These are phyloP conservation scores for Lota lota DNA, from an alignment of 2,113 vertebrate genomes.

Conservation along the genomic window DNA sequence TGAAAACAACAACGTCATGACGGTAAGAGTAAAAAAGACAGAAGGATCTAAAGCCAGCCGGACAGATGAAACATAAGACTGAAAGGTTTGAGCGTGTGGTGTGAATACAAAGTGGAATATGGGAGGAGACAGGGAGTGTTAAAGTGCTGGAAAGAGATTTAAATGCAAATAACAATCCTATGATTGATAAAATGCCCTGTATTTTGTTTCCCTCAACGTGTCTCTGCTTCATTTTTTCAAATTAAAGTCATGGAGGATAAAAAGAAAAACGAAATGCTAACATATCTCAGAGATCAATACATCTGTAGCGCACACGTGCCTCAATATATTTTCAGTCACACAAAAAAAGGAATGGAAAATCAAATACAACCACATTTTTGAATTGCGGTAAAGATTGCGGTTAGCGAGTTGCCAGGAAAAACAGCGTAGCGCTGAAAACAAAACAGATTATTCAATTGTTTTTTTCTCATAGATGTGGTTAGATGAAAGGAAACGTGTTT, in stretches of 20 bases:
- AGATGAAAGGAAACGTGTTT: not conserved
- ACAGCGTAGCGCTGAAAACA: not conserved
- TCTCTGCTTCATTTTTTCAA: conserved; percentile 48
- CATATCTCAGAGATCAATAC: conserved; percentile 49
- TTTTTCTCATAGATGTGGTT: not conserved
- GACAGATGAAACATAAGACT: conserved; percentile 50
- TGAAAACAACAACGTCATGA: conserved; percentile 23
- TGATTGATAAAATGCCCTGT: conserved; percentile 27
- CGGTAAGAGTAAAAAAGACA: conserved; percentile 33
- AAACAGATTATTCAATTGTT: too few relatives aligned
- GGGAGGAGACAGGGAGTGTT: conserved; percentile 38
- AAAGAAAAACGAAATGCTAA: conserved; percentile 24
- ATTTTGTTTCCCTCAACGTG: conserved; percentile 10
- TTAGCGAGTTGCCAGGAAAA: conserved; percentile 13
- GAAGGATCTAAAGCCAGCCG: conserved; percentile 44
- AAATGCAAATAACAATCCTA: conserved; percentile 31
- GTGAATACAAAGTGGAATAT: conserved; percentile 43
- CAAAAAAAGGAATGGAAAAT: conserved; percentile 32
- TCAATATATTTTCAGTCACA: conserved; percentile 25
- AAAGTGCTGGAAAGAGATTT: conserved; percentile 47
- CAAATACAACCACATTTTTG: conserved; percentile 11
- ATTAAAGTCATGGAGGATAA: conserved; percentile 2
- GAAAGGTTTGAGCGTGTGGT: conserved; percentile 55
- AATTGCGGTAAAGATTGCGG: not conserved
- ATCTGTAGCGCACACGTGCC: conserved; percentile 18